These are phyloP conservation scores for Epizoanthus rinbou DNA, from an alignment of 92 coral and sea anemone genomes.

Conservation along the genomic window DNA sequence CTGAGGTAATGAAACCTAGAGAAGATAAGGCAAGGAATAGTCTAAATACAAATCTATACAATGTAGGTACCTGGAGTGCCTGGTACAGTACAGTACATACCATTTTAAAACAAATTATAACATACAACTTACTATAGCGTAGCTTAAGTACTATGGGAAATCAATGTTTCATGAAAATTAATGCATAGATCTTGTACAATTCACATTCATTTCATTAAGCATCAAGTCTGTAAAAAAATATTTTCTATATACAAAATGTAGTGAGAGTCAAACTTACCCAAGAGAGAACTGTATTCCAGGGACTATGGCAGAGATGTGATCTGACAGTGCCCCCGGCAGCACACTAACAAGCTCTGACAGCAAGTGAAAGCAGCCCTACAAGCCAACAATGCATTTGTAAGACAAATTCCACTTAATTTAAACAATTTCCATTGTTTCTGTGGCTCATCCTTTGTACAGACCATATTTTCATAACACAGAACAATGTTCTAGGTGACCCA, in stretches of 20 bases:
- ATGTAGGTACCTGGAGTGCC: no score
- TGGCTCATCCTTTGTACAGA: neutral
- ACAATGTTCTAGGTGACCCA: no score
- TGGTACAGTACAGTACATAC: no score
- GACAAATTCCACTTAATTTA: neutral
- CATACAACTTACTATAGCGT: no score
- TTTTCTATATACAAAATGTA: no score
- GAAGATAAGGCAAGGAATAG: no score
- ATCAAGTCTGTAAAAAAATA: neutral
- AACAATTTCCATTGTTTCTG: neutral
- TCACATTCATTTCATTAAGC: neutral
- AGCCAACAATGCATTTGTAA: neutral
- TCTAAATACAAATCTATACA: no score
- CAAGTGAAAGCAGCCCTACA: constrained; percentile 94
- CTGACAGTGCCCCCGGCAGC: constrained; percentile 94
- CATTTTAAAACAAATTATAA: no score
- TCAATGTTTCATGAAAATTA: no score
- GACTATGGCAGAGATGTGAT: constrained; percentile 96
- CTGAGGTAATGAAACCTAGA: neutral
- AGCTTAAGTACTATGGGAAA: no score
- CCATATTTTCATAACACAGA: no score
- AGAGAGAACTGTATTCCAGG: constrained; percentile 97
- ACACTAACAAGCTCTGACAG: constrained; percentile 97
- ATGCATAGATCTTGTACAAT: no score
- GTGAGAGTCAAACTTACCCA: constrained; percentile 56